These are phyloP conservation scores for Danionella cerebrum DNA, from an alignment of 2,113 vertebrate genomes.

Conservation along the genomic window DNA sequence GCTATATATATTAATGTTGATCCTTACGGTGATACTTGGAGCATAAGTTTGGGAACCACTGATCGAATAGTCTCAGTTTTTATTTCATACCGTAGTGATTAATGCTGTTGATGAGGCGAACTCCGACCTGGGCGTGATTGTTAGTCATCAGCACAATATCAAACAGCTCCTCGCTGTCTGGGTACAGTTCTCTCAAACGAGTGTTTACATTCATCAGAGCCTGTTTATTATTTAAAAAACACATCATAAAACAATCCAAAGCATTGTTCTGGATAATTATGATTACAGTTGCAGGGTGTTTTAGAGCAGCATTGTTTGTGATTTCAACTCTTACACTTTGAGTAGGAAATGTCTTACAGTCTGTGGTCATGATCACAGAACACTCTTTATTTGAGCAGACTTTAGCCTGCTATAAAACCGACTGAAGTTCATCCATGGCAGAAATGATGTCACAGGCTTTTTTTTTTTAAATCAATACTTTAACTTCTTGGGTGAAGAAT, in stretches of 20 bases:
- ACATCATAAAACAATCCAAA: background rate
- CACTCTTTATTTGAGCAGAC: background rate
- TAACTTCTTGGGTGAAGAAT: no score
- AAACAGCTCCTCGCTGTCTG: slow-evolving; percentile 86
- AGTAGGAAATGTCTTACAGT: background rate
- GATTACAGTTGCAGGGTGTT: no score
- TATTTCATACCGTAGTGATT: slow-evolving; percentile 83
- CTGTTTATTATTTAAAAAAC: slow-evolving; percentile 36
- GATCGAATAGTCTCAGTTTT: background rate
- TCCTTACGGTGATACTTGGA: no score
- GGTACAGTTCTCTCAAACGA: slow-evolving; percentile 80
- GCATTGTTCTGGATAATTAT: no score
- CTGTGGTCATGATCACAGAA: background rate
- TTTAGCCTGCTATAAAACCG: background rate
- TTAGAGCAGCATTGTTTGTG: background rate
- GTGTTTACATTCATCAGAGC: slow-evolving; percentile 78
- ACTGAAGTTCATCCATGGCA: background rate
- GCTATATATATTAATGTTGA: no score
- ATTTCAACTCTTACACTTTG: background rate
- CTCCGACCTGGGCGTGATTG: slow-evolving; percentile 93
- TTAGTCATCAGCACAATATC: slow-evolving; percentile 97
- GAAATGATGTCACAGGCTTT: background rate
- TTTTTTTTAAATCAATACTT: no score
- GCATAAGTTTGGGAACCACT: no score
- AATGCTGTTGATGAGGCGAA: slow-evolving; percentile 96